Percentiles rank a stretch among this genome's conserved stretches.
These are phyloP conservation scores for Mungos mungo DNA, from an alignment of 2,113 vertebrate genomes.

Conservation along the genomic window DNA sequence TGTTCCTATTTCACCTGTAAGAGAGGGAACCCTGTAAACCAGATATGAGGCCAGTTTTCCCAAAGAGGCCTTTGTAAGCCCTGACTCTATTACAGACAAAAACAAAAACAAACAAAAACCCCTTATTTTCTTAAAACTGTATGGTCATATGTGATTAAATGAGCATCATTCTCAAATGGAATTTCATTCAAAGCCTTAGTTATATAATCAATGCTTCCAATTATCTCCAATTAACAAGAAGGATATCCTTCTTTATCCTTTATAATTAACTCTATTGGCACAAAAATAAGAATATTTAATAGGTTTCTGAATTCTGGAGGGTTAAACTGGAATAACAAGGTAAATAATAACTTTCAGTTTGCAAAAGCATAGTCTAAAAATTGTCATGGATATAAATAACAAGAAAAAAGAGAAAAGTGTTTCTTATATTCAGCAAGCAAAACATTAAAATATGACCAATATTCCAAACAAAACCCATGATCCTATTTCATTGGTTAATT, in stretches of 20 bases:
- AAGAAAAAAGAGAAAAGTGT: not conserved
- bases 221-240: not conserved
- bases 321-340: not conserved
- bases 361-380: not conserved
- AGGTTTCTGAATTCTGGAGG: not conserved
- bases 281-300: not conserved
- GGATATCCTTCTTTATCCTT: not conserved
- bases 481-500: not conserved
- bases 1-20: not conserved
- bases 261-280: not conserved
- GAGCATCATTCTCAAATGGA: not conserved
- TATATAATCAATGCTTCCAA: not conserved
- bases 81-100: not conserved
- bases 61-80: not conserved
- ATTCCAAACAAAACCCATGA: not conserved
- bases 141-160: not conserved
- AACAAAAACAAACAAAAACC: not conserved
- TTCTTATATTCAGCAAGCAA: not conserved
- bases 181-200: not conserved
- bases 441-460: not conserved
- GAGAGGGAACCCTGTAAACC: not conserved
- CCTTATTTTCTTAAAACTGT: not conserved
- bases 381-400: not conserved
- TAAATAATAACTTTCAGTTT: not conserved
- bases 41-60: not conserved